phyloP scores from a whole-genome alignment of 2,113 vertebrate genomes.

The Salvelinus sp. region DNA sequence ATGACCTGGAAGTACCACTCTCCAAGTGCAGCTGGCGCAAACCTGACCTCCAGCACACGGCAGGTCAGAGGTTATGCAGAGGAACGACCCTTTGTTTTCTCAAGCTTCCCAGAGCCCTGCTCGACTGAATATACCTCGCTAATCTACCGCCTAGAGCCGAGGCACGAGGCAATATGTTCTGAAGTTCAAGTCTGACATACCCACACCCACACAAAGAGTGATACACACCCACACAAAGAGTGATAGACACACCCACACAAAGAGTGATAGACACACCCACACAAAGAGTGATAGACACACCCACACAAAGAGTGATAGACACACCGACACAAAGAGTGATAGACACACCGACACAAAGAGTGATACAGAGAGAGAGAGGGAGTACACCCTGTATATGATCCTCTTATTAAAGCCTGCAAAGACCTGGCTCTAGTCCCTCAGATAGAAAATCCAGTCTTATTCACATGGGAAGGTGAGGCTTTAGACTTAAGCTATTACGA shows the following conservation, averaged over 20 bases:
- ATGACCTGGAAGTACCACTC: too few relatives aligned
- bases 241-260: neutral
- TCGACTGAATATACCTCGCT: neutral
- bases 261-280: neutral
- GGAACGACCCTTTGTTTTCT: too few relatives aligned
- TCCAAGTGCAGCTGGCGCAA: neutral
- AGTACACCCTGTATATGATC: slow-evolving; percentile 26
- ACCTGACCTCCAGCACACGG: too few relatives aligned
- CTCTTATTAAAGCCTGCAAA: slow-evolving; percentile 32
- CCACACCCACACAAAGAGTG: neutral
- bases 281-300: neutral
- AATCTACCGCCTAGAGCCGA: neutral
- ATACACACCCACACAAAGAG: neutral
- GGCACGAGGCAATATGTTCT: too few relatives aligned
- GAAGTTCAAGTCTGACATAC: neutral
- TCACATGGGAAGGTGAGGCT: slow-evolving; percentile 30
- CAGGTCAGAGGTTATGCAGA: too few relatives aligned
- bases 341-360: neutral
- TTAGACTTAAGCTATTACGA: slow-evolving; percentile 31
- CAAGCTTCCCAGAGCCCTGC: neutral
- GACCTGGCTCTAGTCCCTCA: slow-evolving; percentile 44
- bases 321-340: neutral
- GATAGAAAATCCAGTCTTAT: slow-evolving; percentile 49
- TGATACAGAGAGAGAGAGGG: neutral
- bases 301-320: neutral